Percentiles rank a stretch among this genome's conserved stretches.
These are phyloP conservation scores for Microplitis mediator DNA, from an alignment of 1,140 invertebrate species.

Conservation along the genomic window DNA sequence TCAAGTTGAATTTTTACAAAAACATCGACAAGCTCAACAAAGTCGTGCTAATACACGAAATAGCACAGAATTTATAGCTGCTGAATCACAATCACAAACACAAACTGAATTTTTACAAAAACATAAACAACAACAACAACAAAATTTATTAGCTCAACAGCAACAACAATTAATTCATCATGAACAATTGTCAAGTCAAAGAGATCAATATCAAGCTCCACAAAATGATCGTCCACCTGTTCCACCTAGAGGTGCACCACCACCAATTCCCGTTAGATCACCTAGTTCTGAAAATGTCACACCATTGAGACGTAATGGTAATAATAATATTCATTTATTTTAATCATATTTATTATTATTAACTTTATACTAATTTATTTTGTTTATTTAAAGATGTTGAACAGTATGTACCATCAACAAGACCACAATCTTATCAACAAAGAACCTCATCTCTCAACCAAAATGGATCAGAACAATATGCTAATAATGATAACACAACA, in stretches of 20 bases:
- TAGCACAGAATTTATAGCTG: too few species aligned
- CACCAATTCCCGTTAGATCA: constrained; percentile 59
- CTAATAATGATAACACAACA: constrained; percentile 36
- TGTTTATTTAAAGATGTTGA: constrained; percentile 43
- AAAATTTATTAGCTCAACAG: constrained; percentile 42
- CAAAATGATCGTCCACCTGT: constrained; percentile 65
- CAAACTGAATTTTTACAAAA: constrained; percentile 49
- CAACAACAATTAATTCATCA: constrained; percentile 42
- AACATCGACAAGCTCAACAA: constrained; percentile 33
- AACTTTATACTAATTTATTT: background rate
- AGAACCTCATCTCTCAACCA: constrained; percentile 50
- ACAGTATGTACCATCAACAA: constrained; percentile 42
- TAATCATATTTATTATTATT: background rate
- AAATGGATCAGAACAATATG: constrained; percentile 57
- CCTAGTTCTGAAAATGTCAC: constrained; percentile 52
- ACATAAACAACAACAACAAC: constrained; percentile 40
- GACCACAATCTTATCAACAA: constrained; percentile 53
- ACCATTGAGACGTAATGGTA: constrained; percentile 53
- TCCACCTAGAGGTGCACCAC: constrained; percentile 64
- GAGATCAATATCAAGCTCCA: constrained; percentile 43
- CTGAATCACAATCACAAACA: constrained; percentile 6
- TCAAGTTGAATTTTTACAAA: constrained; percentile 48
- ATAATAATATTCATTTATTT: background rate
- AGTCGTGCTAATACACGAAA: too few species aligned
- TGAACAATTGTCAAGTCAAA: constrained; percentile 40